Conservation (phyloP, 1,140 invertebrate species). For the Calosoma granatense region DNA sequence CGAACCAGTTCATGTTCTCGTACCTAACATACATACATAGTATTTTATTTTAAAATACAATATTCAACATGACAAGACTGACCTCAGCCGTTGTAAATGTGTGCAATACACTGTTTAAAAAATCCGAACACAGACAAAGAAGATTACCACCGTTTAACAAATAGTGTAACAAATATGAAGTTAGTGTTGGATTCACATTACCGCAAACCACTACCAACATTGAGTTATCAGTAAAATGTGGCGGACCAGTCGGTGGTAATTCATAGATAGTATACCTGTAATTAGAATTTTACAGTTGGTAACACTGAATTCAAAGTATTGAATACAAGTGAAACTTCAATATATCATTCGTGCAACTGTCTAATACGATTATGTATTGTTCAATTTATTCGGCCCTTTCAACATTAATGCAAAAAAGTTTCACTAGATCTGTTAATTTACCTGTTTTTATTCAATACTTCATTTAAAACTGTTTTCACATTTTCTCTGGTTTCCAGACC, state of each 20-base stretch:
- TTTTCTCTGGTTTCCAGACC: constrained; percentile 58
- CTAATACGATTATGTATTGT: no score
- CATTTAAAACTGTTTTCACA: constrained; percentile 53
- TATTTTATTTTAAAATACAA: not conserved
- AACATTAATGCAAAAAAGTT: not conserved
- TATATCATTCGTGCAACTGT: no score
- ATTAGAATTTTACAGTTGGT: constrained; percentile 19
- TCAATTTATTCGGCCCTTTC: no score
- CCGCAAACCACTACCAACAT: constrained; percentile 70
- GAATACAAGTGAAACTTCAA: no score
- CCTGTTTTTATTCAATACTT: constrained; percentile 60
- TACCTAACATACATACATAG: constrained; percentile 37
- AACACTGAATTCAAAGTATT: not conserved
- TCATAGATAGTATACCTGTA: constrained; percentile 66
- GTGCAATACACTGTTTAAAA: constrained; percentile 63
- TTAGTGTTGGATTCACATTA: constrained; percentile 51
- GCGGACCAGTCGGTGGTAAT: constrained; percentile 48
- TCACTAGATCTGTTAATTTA: constrained; percentile 30
- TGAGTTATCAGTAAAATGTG: constrained; percentile 58
- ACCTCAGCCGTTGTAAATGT: constrained; percentile 73
- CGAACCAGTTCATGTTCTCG: constrained; percentile 71
- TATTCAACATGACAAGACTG: constrained; percentile 5
- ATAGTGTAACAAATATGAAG: constrained; percentile 57
- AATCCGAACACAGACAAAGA: constrained; percentile 74
- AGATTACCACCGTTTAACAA: constrained; percentile 62